Percentiles rank a stretch among this genome's conserved stretches.
Evolutionary conservation across 2,797 vertebrate species (phyloP).

Genomic region (Pitangus sulphuratus): DNA sequence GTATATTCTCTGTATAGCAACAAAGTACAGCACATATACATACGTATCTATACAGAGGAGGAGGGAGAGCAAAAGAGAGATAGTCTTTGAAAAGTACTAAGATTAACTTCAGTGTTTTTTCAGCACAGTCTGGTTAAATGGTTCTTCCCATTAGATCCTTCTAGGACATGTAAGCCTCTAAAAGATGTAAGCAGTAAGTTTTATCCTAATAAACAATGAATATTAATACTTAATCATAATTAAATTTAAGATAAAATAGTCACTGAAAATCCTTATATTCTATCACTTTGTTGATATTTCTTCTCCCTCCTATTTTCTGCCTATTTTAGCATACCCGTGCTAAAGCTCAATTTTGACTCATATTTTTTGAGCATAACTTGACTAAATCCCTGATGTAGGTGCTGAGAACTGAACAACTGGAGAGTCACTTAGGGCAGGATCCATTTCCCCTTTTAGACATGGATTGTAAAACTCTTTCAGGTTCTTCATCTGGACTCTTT

Average conservation of each 20-base stretch:
- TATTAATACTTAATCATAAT: not conserved
- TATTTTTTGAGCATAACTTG: not conserved
- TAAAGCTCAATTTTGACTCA: not conserved
- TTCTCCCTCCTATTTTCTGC: not conserved
- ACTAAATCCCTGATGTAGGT: not conserved
- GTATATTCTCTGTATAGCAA: not conserved
- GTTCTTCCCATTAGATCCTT: not conserved
- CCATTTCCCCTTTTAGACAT: not conserved
- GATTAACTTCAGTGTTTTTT: not conserved
- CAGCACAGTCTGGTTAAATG: not conserved
- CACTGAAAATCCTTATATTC: not conserved
- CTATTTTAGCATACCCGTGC: not conserved
- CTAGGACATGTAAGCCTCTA: not conserved
- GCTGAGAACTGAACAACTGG: not conserved
- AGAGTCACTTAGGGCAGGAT: not conserved
- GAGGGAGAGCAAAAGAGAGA: accelerated
- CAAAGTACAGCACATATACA: not conserved
- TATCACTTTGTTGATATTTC: not conserved
- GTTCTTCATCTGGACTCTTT: not conserved
- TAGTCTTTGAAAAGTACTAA: not conserved
- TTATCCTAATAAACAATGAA: accelerated
- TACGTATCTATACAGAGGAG: accelerated
- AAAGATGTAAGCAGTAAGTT: not conserved
- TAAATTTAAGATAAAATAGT: not conserved
- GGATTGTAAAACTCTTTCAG: too few relatives aligned